phyloP scores from a whole-genome alignment of 2,797 vertebrate genomes.

The Clarias laeviceps region DNA sequence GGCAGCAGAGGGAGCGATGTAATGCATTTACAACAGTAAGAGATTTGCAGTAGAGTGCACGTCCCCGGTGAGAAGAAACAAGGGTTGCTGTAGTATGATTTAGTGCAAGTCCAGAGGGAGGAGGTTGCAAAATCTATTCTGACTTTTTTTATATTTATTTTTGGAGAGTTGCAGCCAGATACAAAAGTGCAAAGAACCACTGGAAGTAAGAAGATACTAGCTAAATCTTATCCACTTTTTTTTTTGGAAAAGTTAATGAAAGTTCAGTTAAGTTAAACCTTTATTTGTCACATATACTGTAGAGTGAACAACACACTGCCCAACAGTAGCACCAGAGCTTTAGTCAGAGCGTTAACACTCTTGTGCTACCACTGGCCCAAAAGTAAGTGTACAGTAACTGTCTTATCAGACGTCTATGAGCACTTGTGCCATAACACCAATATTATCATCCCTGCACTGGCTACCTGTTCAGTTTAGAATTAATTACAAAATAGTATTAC shows the following conservation, averaged over 20 bases:
- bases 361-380: not conserved
- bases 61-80: not conserved
- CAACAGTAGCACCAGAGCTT: too few species aligned
- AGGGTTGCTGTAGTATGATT: conserved; percentile 9
- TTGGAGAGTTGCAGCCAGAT: not conserved
- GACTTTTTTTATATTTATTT: not conserved
- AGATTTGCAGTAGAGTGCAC: not conserved
- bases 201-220: not conserved
- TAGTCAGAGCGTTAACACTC: too few species aligned
- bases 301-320: too few species aligned
- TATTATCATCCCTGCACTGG: too few species aligned
- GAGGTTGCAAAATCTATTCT: not conserved
- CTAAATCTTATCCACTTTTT: too few species aligned
- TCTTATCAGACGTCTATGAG: not conserved
- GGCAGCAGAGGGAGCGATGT: not conserved
- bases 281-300: too few species aligned
- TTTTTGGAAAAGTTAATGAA: too few species aligned
- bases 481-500: too few species aligned
- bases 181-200: not conserved
- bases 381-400: not conserved
- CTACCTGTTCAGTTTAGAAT: too few species aligned
- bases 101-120: not conserved
- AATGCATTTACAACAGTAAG: not conserved
- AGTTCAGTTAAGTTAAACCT: too few species aligned
- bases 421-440: too few species aligned